Conservation (phyloP, 30 jellyfish, hydroid and myxozoan genomes). For the Rhopilema esculentum region DNA sequence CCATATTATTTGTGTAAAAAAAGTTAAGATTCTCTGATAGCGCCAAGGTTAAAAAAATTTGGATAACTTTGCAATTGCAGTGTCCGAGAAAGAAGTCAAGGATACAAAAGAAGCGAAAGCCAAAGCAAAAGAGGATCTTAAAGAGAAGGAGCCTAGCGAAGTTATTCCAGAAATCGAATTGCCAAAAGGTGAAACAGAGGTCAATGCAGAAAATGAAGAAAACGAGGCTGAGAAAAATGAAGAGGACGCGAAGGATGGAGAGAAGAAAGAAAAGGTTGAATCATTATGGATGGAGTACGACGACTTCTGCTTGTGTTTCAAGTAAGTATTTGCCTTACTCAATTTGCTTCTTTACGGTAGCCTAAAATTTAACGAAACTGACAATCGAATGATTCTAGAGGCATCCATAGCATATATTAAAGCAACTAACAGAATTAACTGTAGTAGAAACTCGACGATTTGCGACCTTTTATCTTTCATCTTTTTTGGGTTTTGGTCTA, state of each 20-base stretch:
- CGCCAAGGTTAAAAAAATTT: too few relatives aligned
- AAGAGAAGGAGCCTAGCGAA: constrained; percentile 34
- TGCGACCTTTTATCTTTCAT: too few relatives aligned
- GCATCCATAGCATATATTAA: too few relatives aligned
- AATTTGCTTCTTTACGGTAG: too few relatives aligned
- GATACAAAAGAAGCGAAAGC: constrained; percentile 14
- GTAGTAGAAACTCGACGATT: too few relatives aligned
- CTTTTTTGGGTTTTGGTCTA: too few relatives aligned
- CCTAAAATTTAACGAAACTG: too few relatives aligned
- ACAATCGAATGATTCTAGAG: too few relatives aligned
- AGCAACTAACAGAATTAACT: too few relatives aligned
- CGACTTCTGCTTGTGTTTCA: constrained; percentile 78
- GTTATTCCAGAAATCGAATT: constrained; percentile 67
- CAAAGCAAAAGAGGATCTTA: constrained; percentile 9
- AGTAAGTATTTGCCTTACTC: constrained; percentile 29
- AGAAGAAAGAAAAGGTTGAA: constrained; percentile 28
- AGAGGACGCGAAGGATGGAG: constrained; percentile 68
- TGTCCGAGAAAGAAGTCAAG: constrained; percentile 32
- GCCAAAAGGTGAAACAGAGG: constrained; percentile 38
- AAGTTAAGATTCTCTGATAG: too few relatives aligned
- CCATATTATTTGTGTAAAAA: too few relatives aligned
- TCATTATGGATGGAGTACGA: constrained; percentile 91
- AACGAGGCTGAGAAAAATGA: constrained; percentile 70
- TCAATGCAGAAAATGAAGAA: neutral
- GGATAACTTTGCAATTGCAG: neutral